A percentile compares a stretch with the other conserved stretches of the same genome.
Evolutionary conservation across 2,113 vertebrate species (phyloP).

Genomic region (Passer montanus): DNA sequence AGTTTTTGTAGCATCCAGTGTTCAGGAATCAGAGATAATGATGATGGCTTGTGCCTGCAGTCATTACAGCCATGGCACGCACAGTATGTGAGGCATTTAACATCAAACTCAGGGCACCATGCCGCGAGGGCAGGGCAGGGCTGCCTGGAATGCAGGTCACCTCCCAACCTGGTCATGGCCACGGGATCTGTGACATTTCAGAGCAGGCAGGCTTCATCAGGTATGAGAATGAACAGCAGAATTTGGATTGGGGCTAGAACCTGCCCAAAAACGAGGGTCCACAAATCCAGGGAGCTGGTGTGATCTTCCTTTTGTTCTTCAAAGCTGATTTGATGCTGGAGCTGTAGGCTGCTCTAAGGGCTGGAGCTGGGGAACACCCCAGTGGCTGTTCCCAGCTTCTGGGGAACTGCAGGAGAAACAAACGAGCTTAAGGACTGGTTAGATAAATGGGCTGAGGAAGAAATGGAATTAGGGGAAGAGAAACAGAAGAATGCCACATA

Average conservation of each 20-base stretch:
- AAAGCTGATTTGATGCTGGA: neutral
- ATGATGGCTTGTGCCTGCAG: neutral
- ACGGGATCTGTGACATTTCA: accelerated
- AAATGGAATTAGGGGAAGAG: neutral
- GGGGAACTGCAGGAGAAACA: neutral
- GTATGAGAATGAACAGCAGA: neutral
- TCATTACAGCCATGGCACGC: neutral
- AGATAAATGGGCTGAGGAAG: neutral
- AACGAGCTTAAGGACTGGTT: neutral
- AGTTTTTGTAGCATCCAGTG: neutral
- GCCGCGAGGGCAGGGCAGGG: accelerated
- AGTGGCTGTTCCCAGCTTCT: neutral
- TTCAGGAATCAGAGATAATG: slow-evolving; percentile 22
- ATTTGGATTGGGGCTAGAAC: neutral
- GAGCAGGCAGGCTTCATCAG: neutral
- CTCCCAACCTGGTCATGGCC: accelerated
- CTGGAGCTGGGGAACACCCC: neutral
- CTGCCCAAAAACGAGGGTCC: neutral
- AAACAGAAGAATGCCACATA: neutral
- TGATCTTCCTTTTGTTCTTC: neutral
- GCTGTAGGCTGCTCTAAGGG: accelerated
- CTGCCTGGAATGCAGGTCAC: neutral
- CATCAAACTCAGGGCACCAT: neutral
- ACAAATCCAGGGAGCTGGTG: neutral
- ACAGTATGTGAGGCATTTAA: neutral